A percentile compares a stretch with the other conserved stretches of the same genome.
phyloP scores from a whole-genome alignment of 2,797 vertebrate species.

The Neoniphon sammara region DNA sequence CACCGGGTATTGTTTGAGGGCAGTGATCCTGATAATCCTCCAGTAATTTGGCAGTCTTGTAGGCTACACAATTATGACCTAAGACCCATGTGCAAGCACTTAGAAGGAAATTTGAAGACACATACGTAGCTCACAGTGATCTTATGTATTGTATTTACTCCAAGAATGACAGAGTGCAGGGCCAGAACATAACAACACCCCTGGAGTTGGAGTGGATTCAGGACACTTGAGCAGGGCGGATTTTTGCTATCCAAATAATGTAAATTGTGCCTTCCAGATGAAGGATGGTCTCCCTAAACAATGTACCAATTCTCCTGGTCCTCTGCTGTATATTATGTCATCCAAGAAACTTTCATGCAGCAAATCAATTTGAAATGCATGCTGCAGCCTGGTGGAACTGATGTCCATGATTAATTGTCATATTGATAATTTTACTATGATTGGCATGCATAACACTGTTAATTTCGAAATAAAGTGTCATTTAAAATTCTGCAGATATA shows the following conservation, averaged over 20 bases:
- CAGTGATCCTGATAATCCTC: constrained; percentile 43
- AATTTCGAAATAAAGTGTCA: neutral
- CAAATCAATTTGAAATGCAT: constrained; percentile 31
- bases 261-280: too few species aligned
- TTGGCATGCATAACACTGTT: neutral
- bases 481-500: neutral
- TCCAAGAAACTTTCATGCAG: constrained; percentile 12
- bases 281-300: too few species aligned
- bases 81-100: neutral
- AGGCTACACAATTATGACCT: constrained; percentile 8
- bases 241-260: neutral
- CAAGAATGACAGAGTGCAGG: neutral
- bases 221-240: neutral
- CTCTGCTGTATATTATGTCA: constrained; percentile 24
- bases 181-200: too few species aligned
- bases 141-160: neutral
- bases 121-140: neutral
- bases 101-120: neutral
- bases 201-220: too few species aligned
- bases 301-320: neutral
- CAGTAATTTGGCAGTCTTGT: constrained; percentile 26
- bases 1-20: constrained; percentile 57
- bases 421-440: constrained; percentile 29
- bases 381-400: constrained; percentile 24
- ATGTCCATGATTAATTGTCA: constrained; percentile 38